Conservation (phyloP, 2,797 vertebrate genomes). For the Falco peregrinus region DNA sequence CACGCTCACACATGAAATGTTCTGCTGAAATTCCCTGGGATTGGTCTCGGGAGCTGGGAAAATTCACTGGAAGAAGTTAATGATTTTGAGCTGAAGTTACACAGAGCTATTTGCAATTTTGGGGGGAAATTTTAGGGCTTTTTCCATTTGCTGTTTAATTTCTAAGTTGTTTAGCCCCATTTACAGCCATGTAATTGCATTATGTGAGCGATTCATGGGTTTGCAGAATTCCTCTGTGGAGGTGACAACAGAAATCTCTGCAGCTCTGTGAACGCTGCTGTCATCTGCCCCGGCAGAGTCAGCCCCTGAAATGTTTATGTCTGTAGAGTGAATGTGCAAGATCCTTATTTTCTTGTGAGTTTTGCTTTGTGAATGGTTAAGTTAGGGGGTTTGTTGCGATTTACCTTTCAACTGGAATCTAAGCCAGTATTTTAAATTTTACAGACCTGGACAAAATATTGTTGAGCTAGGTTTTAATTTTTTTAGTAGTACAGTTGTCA, state of each 20-base stretch:
- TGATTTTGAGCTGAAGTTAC: not conserved
- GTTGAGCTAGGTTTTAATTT: not conserved
- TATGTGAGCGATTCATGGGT: not conserved
- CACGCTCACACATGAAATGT: fast-evolving
- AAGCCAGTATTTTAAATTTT: not conserved
- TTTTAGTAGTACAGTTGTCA: not conserved
- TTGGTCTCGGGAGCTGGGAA: not conserved
- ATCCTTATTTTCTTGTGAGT: not conserved
- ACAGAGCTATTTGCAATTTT: too few relatives aligned
- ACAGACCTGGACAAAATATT: not conserved
- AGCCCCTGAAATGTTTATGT: not conserved
- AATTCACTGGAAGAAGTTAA: not conserved
- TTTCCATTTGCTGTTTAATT: not conserved
- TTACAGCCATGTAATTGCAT: not conserved
- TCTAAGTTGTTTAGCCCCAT: not conserved
- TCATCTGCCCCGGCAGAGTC: not conserved
- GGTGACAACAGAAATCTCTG: not conserved
- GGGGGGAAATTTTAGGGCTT: too few relatives aligned
- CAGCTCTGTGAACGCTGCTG: not conserved
- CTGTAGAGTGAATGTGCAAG: fast-evolving
- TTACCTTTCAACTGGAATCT: not conserved
- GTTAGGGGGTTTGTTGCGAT: not conserved
- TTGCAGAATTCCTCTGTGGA: not conserved
- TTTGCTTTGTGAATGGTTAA: not conserved
- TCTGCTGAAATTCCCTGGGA: not conserved